Conservation (phyloP, 2,797 vertebrate genomes). For the Trichosurus vulpecula region DNA sequence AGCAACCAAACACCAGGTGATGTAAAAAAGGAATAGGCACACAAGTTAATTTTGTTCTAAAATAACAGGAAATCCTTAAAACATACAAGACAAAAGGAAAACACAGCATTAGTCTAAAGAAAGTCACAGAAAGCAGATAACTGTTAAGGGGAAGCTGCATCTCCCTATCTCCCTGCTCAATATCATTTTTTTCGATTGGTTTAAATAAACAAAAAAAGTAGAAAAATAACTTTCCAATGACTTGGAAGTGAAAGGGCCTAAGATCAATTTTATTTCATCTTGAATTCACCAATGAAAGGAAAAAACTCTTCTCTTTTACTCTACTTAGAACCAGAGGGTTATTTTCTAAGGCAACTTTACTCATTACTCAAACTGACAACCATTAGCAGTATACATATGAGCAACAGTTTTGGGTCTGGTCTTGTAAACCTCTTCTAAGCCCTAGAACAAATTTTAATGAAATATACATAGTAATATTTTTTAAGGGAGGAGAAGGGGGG, state of each 20-base stretch:
- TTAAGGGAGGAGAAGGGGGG: constrained; percentile 42
- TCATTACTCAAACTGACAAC: constrained; percentile 36
- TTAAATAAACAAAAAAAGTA: constrained; percentile 18
- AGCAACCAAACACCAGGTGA: constrained; percentile 21
- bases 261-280: constrained; percentile 27
- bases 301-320: constrained; percentile 45
- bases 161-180: not conserved
- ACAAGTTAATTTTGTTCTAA: not conserved
- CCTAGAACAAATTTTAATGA: constrained; percentile 76
- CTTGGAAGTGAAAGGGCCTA: constrained; percentile 47
- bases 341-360: constrained; percentile 43
- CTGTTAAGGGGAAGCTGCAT: not conserved
- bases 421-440: constrained; percentile 50
- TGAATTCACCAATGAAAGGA: constrained; percentile 58
- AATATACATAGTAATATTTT: constrained; percentile 71
- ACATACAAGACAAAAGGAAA: not conserved
- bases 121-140: not conserved
- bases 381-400: constrained; percentile 23
- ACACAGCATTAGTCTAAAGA: not conserved
- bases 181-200: not conserved
- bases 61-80: not conserved
- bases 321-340: constrained; percentile 50
- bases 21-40: constrained; percentile 1
- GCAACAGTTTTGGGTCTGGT: constrained; percentile 51
- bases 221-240: constrained; percentile 40